Conservation (phyloP, 1,140 invertebrate species). For the Acyrthosiphon pisum region DNA sequence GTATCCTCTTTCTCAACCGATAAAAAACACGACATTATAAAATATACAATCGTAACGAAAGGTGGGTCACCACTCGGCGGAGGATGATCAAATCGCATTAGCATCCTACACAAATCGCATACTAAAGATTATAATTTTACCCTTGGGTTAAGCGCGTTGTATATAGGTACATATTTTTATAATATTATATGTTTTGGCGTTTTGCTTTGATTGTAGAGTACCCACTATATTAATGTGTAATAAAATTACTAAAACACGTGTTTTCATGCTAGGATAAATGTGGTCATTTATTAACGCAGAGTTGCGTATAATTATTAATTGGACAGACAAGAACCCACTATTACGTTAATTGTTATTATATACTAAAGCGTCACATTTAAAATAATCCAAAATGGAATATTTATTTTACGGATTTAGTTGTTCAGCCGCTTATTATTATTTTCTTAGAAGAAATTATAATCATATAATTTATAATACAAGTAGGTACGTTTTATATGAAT, state of each 20-base stretch:
- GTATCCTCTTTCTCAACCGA: conserved; percentile 31
- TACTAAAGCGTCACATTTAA: background rate
- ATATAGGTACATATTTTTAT: background rate
- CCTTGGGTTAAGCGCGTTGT: background rate
- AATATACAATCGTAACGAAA: conserved; percentile 33
- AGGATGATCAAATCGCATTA: conserved; percentile 14
- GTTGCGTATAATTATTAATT: background rate
- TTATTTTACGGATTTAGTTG: background rate
- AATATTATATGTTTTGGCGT: conserved; percentile 3
- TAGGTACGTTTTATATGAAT: too few relatives aligned
- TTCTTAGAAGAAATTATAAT: too few relatives aligned
- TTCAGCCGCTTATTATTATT: background rate
- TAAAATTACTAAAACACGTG: background rate
- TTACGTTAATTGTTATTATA: background rate
- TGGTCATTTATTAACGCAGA: background rate
- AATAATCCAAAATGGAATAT: background rate
- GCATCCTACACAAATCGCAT: conserved; percentile 12
- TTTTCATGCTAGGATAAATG: background rate
- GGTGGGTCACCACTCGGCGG: conserved; percentile 17
- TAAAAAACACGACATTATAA: conserved; percentile 20
- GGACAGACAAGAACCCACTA: background rate
- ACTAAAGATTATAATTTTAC: conserved; percentile 9
- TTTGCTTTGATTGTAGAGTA: background rate
- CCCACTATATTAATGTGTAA: conserved; percentile 8
- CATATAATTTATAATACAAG: too few relatives aligned